Percentiles rank a stretch among this genome's conserved stretches.
These are phyloP conservation scores for Diadumene lineata DNA, from an alignment of 92 coral and sea anemone genomes.

Conservation along the genomic window DNA sequence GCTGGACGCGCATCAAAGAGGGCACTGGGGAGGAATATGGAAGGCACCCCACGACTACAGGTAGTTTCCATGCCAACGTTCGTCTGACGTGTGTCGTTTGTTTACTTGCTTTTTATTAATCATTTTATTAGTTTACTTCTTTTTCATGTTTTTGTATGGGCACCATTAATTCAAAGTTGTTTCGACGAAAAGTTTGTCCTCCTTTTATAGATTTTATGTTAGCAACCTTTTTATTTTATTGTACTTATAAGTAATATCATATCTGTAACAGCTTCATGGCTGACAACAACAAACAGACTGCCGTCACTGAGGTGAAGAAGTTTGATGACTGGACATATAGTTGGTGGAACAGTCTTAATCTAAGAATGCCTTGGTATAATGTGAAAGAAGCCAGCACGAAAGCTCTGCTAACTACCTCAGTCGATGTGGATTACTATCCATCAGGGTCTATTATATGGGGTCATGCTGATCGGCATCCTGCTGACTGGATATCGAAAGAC, in stretches of 20 bases:
- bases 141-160: background rate
- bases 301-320: slow-evolving; percentile 44
- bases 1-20: slow-evolving; percentile 43
- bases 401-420: slow-evolving; percentile 64
- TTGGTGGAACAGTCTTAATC: slow-evolving; percentile 50
- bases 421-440: slow-evolving; percentile 50
- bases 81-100: background rate
- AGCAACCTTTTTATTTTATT: no score
- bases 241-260: background rate
- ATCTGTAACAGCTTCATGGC: slow-evolving; percentile 72
- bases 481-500: slow-evolving; percentile 57
- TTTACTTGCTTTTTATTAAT: no score
- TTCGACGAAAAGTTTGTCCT: no score
- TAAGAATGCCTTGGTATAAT: slow-evolving; percentile 78
- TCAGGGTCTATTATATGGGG: slow-evolving; percentile 75
- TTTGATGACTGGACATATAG: slow-evolving; percentile 61
- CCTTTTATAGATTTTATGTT: no score
- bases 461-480: slow-evolving; percentile 45
- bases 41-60: slow-evolving; percentile 51
- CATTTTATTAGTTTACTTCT: background rate
- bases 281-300: slow-evolving; percentile 46
- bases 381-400: slow-evolving; percentile 26
- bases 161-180: slow-evolving; percentile 3
- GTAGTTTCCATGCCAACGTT: slow-evolving; percentile 12
- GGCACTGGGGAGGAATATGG: slow-evolving; percentile 70